Percentiles rank a stretch among this genome's conserved stretches.
phyloP scores from a whole-genome alignment of 2,888 invertebrate species.

The Rapana venosa region DNA sequence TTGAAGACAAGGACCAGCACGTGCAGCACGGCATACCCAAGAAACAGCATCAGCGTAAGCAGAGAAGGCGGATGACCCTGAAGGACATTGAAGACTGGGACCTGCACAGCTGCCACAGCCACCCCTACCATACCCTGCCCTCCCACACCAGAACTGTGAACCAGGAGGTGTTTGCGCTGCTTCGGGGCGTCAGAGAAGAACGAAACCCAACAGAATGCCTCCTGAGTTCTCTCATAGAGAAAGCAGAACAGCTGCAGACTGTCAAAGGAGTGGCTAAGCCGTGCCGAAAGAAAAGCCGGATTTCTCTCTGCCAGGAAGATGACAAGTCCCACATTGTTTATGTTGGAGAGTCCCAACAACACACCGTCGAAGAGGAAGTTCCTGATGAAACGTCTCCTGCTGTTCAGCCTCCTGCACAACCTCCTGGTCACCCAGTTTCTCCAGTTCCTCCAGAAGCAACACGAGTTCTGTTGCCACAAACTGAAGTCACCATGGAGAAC shows the following conservation, averaged over 20 bases:
- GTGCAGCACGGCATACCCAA: slow-evolving; percentile 26
- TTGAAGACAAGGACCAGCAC: slow-evolving; percentile 24
- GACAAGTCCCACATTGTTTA: slow-evolving; percentile 44
- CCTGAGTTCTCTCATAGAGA: slow-evolving; percentile 33
- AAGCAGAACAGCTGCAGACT: slow-evolving; percentile 35
- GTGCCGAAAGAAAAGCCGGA: not conserved
- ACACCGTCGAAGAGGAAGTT: not conserved
- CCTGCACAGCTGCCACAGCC: not conserved
- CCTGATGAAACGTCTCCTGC: not conserved
- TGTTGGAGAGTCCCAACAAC: not conserved
- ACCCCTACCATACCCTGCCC: not conserved
- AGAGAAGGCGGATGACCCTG: slow-evolving; percentile 36
- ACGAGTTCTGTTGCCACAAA: slow-evolving; percentile 33
- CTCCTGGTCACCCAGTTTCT: not conserved
- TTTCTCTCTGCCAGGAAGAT: not conserved
- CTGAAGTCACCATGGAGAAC: slow-evolving; percentile 35
- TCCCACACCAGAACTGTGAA: not conserved
- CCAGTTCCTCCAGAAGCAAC: slow-evolving; percentile 5
- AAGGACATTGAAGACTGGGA: slow-evolving; percentile 44
- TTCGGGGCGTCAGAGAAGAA: not conserved
- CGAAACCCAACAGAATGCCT: slow-evolving; percentile 20
- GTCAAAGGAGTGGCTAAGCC: not conserved
- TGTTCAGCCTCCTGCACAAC: not conserved
- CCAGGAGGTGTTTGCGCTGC: not conserved
- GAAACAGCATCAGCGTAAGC: slow-evolving; percentile 37